Base-by-base conservation (phyloP, 2,797 vertebrate genomes). In the Melanotaenia maccullochi region DNA sequence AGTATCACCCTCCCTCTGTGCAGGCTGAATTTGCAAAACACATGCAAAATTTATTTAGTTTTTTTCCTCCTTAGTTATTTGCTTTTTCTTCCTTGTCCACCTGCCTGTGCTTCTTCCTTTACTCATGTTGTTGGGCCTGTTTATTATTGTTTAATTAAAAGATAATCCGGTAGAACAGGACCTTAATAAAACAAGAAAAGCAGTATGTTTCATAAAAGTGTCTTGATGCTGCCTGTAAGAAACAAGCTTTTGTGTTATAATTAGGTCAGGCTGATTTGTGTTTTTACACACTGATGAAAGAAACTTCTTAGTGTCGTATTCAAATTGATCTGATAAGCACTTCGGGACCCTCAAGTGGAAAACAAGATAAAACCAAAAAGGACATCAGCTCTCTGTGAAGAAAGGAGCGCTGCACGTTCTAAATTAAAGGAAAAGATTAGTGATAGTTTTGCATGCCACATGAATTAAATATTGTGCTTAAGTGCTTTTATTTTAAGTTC, bases 191-290 rank as follows among this genome's bases (percentile, higher is more conserved):
- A 60, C 47, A 65, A 67, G 65, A 5, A 32, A 35, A 60, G 75
- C 25, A 14, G 22, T 40, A 36, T 71, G 61, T 71, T 81, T 79
- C 36, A 38, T 70, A 52, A 76, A 76, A 60, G 28, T 32, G 20
- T 28, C 60, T 57, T 12, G 0, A 24, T 72, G 57, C 63, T 60
- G 49, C 76, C 81, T 83, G 65, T 56, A 2, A 40, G 56, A 70
- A 68, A 78, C 62, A 67, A 33, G 44, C 68, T 33, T 75, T 78
- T 71, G 54, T 76, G 47, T 69, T 76, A 56, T 84, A 84, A 89
- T 85, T 83, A 71, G 74, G 72, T 82, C 75, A 73, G 70, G 65
- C 2, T 18, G 60, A 68, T 65, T 71, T 78, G 49, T 75, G 54
- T 68, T 85, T 79, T 72, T 16, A 64, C 63, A 69, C 6, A 0